A percentile compares a stretch with the other conserved stretches of the same genome.
Conservation (phyloP, 2,797 vertebrate species). For the Otolemur crassicaudatus region DNA sequence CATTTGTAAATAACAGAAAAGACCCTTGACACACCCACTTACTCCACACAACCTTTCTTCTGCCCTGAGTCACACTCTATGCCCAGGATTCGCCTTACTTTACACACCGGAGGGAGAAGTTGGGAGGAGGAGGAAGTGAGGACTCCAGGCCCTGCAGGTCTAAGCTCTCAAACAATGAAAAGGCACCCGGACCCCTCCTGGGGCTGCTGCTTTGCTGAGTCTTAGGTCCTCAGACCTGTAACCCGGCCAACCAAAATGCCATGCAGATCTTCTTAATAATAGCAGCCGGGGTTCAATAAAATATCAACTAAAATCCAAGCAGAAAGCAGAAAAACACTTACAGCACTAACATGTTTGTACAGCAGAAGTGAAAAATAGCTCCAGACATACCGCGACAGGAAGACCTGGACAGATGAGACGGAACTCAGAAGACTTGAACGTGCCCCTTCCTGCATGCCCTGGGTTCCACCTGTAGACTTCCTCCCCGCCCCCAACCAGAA, state of each 20-base stretch:
- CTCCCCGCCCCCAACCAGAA: neutral
- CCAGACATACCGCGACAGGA: neutral
- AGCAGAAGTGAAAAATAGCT: neutral
- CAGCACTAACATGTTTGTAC: neutral
- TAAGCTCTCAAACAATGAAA: neutral
- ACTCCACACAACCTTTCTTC: constrained; percentile 33
- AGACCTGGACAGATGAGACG: neutral
- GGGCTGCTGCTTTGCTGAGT: neutral
- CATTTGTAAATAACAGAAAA: constrained; percentile 29
- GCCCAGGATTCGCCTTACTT: neutral
- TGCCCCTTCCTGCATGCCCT: neutral
- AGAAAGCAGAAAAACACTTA: neutral
- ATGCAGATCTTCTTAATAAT: neutral
- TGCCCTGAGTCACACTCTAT: constrained; percentile 17
- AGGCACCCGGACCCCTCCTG: neutral
- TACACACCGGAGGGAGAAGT: neutral
- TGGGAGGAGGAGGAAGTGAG: neutral
- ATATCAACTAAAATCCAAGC: constrained; percentile 20
- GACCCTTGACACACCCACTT: constrained; percentile 52
- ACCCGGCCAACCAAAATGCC: neutral
- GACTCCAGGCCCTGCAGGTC: neutral
- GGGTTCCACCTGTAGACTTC: too few relatives aligned
- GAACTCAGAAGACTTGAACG: neutral
- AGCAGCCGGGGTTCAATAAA: neutral
- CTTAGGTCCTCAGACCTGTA: neutral